These are phyloP conservation scores for Drosophila erecta DNA, from an alignment of 1,140 invertebrate species.

Conservation along the genomic window DNA sequence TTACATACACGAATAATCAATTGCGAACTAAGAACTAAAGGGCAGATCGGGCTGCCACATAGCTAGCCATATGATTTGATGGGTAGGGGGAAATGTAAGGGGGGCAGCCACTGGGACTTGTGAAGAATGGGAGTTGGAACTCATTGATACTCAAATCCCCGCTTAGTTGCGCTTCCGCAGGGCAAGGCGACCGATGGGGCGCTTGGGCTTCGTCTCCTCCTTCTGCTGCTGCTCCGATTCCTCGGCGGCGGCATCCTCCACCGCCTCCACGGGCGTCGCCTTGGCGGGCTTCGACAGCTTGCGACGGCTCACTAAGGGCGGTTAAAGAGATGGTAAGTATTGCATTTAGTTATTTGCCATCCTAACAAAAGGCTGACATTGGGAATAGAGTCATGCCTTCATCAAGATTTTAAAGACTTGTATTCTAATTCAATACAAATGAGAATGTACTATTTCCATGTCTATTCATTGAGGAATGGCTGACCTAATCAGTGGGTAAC, in stretches of 20 bases:
- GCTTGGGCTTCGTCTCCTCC: conserved; percentile 77
- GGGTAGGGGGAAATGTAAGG: neutral
- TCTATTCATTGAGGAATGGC: too few relatives aligned
- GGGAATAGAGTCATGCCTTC: too few relatives aligned
- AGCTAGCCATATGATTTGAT: conserved; percentile 65
- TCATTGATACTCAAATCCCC: neutral
- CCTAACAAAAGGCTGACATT: too few relatives aligned
- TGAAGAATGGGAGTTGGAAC: neutral
- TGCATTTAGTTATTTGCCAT: too few relatives aligned
- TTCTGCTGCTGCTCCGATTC: conserved; percentile 79
- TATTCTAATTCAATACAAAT: too few relatives aligned
- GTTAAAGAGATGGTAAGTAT: neutral
- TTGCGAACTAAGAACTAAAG: conserved; percentile 78
- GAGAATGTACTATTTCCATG: too few relatives aligned
- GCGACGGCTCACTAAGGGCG: conserved; percentile 65
- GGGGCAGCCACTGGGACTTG: neutral
- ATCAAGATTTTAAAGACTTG: too few relatives aligned
- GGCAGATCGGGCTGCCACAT: conserved; percentile 71
- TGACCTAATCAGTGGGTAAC: too few relatives aligned
- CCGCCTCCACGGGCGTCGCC: conserved; percentile 60
- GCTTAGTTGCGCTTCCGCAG: conserved; percentile 79
- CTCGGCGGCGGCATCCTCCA: conserved; percentile 70
- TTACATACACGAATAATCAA: conserved; percentile 60
- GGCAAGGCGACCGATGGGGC: conserved; percentile 68
- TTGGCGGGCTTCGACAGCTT: conserved; percentile 72